Conservation (phyloP, 2,888 invertebrate genomes). For the Punctoribates punctum region DNA sequence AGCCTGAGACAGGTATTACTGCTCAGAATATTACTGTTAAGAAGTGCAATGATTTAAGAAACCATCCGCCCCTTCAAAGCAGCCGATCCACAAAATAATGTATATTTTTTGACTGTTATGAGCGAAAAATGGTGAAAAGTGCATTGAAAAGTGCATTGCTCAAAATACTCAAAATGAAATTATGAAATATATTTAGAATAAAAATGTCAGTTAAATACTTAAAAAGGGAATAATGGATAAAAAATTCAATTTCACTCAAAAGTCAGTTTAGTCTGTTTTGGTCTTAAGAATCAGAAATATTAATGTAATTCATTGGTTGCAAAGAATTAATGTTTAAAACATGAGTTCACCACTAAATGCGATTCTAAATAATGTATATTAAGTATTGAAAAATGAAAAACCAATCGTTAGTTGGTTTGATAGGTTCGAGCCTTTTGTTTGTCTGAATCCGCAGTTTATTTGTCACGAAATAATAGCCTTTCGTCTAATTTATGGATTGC, state of each 20-base stretch:
- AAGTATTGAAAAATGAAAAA: too few relatives aligned
- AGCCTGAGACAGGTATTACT: neutral
- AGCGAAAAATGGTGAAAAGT: too few relatives aligned
- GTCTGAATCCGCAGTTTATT: constrained; percentile 14
- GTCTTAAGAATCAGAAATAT: too few relatives aligned
- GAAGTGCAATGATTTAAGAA: neutral
- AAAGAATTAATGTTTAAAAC: neutral
- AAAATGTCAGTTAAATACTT: neutral
- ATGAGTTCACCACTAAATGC: neutral
- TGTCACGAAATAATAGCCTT: constrained; percentile 16
- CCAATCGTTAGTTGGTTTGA: neutral
- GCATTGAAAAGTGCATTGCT: too few relatives aligned
- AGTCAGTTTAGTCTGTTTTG: neutral
- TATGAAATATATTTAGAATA: too few relatives aligned
- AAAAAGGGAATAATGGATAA: neutral
- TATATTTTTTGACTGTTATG: neutral
- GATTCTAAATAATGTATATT: too few relatives aligned
- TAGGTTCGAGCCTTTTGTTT: neutral
- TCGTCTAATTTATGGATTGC: constrained; percentile 22
- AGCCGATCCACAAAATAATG: neutral
- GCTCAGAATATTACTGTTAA: neutral
- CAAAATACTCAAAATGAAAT: too few relatives aligned
- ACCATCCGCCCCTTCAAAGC: neutral
- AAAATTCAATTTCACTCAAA: neutral
- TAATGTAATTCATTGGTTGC: neutral